A percentile compares a stretch with the other conserved stretches of the same genome.
These are phyloP conservation scores for Xylota segnis DNA, from an alignment of 2,888 invertebrate species.

Conservation along the genomic window DNA sequence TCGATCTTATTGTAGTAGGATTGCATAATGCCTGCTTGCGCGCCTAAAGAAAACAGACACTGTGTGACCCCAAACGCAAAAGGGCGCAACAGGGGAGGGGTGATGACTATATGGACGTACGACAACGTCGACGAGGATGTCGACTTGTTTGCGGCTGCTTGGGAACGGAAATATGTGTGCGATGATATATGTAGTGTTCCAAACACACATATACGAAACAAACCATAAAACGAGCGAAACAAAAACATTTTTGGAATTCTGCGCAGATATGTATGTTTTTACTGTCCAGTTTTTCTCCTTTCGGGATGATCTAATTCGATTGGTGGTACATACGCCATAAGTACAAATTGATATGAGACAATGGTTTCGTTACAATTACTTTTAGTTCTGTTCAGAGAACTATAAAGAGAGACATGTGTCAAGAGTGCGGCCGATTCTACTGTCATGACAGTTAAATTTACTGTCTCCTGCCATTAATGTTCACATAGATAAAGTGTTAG, in stretches of 20 bases:
- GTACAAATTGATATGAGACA: too few relatives aligned
- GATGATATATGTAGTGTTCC: conserved; percentile 11
- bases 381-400: too few relatives aligned
- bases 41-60: conserved; percentile 13
- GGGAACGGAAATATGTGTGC: conserved; percentile 35
- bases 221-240: not conserved
- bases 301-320: conserved; percentile 20
- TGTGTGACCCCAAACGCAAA: conserved; percentile 25
- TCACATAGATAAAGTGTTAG: too few relatives aligned
- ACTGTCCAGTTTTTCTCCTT: conserved; percentile 6
- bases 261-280: conserved; percentile 1
- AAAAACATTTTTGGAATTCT: conserved; percentile 14
- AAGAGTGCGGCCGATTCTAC: too few relatives aligned
- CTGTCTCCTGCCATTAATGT: too few relatives aligned
- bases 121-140: not conserved
- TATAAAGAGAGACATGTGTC: too few relatives aligned
- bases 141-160: conserved; percentile 2
- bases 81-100: not conserved
- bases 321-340: not conserved
- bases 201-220: not conserved
- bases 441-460: too few relatives aligned
- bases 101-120: too few relatives aligned
- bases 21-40: conserved; percentile 34
- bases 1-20: conserved; percentile 31
- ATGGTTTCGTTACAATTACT: too few relatives aligned